Conservation (phyloP, 2,888 invertebrate genomes). For the Pollenia amentaria region DNA sequence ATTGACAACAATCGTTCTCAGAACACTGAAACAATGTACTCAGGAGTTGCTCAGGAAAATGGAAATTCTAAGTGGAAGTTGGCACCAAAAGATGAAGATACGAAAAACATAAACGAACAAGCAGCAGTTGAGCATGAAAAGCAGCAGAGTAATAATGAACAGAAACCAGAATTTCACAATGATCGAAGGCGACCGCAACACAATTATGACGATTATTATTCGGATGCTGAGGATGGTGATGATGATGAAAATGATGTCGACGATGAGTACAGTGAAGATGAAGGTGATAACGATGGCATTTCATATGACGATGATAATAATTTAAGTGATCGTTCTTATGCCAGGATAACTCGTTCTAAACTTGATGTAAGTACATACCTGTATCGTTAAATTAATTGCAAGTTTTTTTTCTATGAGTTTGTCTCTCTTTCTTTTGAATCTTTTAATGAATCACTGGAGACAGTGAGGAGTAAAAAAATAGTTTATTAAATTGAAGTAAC, state of each 20-base stretch:
- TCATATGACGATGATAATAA: constrained; percentile 65
- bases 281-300: constrained; percentile 68
- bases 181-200: constrained; percentile 26
- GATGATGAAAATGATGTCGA: constrained; percentile 69
- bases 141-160: constrained; percentile 12
- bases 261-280: constrained; percentile 71
- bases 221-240: constrained; percentile 49
- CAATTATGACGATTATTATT: constrained; percentile 70
- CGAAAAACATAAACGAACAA: constrained; percentile 38
- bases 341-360: constrained; percentile 73
- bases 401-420: not conserved
- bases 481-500: no score
- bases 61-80: constrained; percentile 63
- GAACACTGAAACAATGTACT: constrained; percentile 24
- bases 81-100: constrained; percentile 34
- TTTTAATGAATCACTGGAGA: not conserved
- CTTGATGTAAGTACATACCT: constrained; percentile 68
- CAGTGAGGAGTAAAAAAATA: not conserved
- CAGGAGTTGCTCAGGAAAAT: constrained; percentile 28
- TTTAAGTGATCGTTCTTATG: constrained; percentile 72
- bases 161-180: constrained; percentile 59
- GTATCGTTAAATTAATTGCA: constrained; percentile 42
- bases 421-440: not conserved
- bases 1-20: constrained; percentile 49
- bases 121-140: constrained; percentile 49